phyloP scores from a whole-genome alignment of 1,140 invertebrate species.

The Drosophila nasuta region DNA sequence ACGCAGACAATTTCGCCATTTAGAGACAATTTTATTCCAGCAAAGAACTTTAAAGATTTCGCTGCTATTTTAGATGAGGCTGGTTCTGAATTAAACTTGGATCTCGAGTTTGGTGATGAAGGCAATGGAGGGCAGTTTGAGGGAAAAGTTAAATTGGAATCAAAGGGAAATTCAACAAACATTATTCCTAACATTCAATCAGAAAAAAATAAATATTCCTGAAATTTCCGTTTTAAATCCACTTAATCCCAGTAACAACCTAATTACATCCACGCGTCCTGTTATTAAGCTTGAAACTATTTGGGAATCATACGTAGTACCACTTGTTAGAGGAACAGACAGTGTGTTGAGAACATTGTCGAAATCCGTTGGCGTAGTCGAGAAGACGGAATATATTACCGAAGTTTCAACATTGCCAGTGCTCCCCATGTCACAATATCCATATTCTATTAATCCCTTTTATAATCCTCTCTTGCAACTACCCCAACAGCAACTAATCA shows the following conservation, averaged over 20 bases:
- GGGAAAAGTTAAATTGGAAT: constrained; percentile 81
- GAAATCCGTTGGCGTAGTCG: constrained; percentile 90
- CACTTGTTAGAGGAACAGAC: constrained; percentile 90
- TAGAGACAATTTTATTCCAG: constrained; percentile 89
- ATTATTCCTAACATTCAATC: constrained; percentile 24
- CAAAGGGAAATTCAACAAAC: constrained; percentile 53
- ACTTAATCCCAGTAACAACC: constrained; percentile 61
- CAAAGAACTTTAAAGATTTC: constrained; percentile 92
- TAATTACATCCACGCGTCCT: constrained; percentile 91
- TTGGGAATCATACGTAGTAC: constrained; percentile 92
- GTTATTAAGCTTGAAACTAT: constrained; percentile 91
- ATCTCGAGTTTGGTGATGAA: constrained; percentile 93
- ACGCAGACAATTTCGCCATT: constrained; percentile 94
- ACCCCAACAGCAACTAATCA: constrained; percentile 90
- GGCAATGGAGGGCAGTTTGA: constrained; percentile 89
- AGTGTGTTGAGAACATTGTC: constrained; percentile 92
- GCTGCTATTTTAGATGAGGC: constrained; percentile 94
- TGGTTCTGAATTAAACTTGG: constrained; percentile 93
- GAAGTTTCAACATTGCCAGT: constrained; percentile 90
- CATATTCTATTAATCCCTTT: constrained; percentile 86
- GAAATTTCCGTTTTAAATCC: constrained; percentile 40
- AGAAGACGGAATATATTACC: constrained; percentile 90
- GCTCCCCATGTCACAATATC: constrained; percentile 85
- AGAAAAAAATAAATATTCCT: constrained; percentile 22
- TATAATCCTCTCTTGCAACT: constrained; percentile 76